Evolutionary conservation across 2,888 invertebrate genomes (phyloP), one percentile per base, ranked within the genome.

Genomic region (Drosophila atroscutellata): DNA sequence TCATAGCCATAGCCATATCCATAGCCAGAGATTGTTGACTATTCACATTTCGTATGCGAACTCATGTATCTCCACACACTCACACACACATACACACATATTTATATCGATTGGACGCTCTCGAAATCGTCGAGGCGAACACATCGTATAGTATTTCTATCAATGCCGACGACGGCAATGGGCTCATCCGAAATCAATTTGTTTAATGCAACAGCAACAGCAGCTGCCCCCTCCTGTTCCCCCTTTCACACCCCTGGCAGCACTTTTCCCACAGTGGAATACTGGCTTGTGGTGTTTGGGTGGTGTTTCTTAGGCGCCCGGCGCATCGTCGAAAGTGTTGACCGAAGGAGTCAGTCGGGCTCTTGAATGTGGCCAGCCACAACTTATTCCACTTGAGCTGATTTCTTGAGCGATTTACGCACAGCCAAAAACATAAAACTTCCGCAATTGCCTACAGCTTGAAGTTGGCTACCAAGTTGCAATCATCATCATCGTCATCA

Each of bases 381-480:
- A 90, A 90, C 83, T 86, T 86, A 90, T 86, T 90, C 88, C 86
- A 86, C 89, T 89, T 89, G 86, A 86, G 81, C 69, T 88, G 83
- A 82, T 89, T 89, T 77, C 90, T 87, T 87, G 88, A 87, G 88
- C 90, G 86, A 89, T 86, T 89, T 86, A 89, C 88, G 86, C 83
- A 85, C 89, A 89, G 77, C 68, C 77, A 84, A 89, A 89, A 89
- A 89, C 85, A 89, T 84, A 84, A 85, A 89, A 85, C 89, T 85
- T 87, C 82, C 85, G 87, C 85, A 86, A 87, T 89, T 82, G 86
- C 83, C 80, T 60, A 15, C 28, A 66, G 57, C 72, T 71, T 72
- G 39, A 72, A 64, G 55, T 73, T 63, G 30, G 39, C 47, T 36
- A n/a, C 26, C 28, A 47, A 54, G n/a, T 24, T 24, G 24, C 45